Evolutionary conservation across 1,140 invertebrate species (phyloP).

Genomic region (Orchesella cincta): DNA sequence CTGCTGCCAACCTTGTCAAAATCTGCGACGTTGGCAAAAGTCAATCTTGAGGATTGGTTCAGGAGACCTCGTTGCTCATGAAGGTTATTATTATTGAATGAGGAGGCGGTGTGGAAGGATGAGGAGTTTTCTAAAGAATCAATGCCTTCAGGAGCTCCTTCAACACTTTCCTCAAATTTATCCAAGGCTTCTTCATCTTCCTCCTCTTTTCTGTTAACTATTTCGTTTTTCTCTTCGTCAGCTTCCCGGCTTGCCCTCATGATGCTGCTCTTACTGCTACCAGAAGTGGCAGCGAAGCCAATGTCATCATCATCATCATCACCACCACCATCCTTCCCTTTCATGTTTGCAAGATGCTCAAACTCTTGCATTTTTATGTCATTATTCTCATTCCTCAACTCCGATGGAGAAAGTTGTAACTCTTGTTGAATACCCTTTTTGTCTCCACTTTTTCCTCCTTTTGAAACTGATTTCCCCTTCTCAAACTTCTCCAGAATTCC

Average conservation of each 20-base stretch:
- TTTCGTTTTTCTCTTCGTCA: background rate
- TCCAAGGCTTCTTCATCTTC: background rate
- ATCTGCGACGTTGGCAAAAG: background rate
- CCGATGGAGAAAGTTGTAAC: slow-evolving; percentile 13
- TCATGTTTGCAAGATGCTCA: background rate
- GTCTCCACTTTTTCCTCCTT: slow-evolving; percentile 5
- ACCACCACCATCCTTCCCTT: background rate
- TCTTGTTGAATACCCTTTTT: slow-evolving; percentile 7
- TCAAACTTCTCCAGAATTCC: slow-evolving; percentile 26
- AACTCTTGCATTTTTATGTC: slow-evolving; percentile 2
- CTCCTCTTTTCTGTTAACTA: background rate
- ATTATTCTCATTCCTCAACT: background rate
- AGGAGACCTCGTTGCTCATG: background rate
- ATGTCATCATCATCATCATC: background rate
- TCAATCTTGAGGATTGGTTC: slow-evolving; percentile 5
- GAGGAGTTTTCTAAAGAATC: background rate
- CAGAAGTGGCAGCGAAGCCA: background rate
- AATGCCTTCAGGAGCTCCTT: slow-evolving; percentile 23
- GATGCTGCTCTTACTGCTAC: background rate
- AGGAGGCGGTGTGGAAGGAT: background rate
- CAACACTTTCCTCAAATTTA: background rate
- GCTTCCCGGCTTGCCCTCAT: slow-evolving; percentile 1
- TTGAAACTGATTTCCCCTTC: background rate
- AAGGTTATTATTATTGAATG: background rate
- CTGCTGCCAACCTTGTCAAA: slow-evolving; percentile 5